These are phyloP conservation scores for Bugulina stolonifera DNA, from an alignment of 2,888 invertebrate species.

Conservation along the genomic window DNA sequence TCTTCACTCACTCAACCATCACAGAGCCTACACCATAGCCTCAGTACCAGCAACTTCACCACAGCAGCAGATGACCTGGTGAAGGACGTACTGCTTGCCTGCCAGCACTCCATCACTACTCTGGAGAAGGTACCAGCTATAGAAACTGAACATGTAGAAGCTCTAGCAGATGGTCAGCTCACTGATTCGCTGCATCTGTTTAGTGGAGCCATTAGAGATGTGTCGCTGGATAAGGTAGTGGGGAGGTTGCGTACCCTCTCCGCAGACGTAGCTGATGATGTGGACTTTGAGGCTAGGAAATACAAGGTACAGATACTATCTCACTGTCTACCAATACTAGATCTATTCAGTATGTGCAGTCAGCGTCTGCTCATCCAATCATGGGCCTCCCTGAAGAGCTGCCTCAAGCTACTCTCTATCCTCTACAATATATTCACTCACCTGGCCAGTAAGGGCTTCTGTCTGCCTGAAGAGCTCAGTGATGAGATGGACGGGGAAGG, in stretches of 20 bases:
- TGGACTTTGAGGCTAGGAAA: not conserved
- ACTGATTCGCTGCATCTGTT: not conserved
- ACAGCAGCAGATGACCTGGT: not conserved
- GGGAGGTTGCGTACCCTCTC: not conserved
- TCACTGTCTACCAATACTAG: conserved; percentile 61
- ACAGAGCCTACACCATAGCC: not conserved
- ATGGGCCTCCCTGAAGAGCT: conserved; percentile 70
- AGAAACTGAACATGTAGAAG: not conserved
- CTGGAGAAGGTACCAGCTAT: not conserved
- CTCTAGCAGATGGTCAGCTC: not conserved
- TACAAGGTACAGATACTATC: not conserved
- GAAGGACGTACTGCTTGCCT: not conserved
- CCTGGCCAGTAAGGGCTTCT: conserved; percentile 81
- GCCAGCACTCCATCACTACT: conserved; percentile 8
- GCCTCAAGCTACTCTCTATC: conserved; percentile 75
- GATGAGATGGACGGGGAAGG: conserved; percentile 55
- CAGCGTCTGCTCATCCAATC: conserved; percentile 75
- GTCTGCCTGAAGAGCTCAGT: conserved; percentile 78
- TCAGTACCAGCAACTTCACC: conserved; percentile 1
- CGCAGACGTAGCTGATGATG: not conserved
- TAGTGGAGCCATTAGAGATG: not conserved
- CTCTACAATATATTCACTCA: conserved; percentile 78
- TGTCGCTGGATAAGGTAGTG: not conserved
- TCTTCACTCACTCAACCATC: not conserved
- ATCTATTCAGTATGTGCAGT: conserved; percentile 69